Evolutionary conservation across 2,797 vertebrate species (phyloP), one percentile per base, ranked within the genome.

Genomic region (Gymnoscopelus microlampas): DNA sequence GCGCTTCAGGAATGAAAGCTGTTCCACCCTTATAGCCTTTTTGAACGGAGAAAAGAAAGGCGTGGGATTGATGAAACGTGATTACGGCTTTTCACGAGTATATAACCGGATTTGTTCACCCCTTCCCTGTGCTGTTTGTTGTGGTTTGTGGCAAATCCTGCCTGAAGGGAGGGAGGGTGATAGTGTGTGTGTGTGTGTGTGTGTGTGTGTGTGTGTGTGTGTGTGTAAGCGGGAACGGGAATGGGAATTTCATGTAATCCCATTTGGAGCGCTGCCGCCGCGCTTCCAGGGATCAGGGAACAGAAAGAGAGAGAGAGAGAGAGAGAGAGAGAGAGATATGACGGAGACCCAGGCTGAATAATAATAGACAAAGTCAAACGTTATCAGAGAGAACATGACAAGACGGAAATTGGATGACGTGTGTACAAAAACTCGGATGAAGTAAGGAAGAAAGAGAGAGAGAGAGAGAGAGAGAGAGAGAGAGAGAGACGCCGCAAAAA

Each of bases 181-280:
- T 1, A 8, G 39, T 8, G 39, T 39, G 39, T 8, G 39, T 39
- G 5, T 44, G 35, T 39, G 35, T 39, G 35, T 8, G 35, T 8
- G 35, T 39, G 35, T 39, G 35, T 39, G 35, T 39, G 35, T 8
- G 35, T 8, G 35, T 39, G 35, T 39, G 35, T 39, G 7, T 39
- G 35, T 5, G 56, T 57, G 64, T 50, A 44, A 65, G 66, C 66
- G 56, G 68, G 63, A 74, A 60, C 59, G 68, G 78, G 66, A 47
- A 23, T 54, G 83, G 82, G 86, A 90, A 89, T 87, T 83, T 80
- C 63, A 66, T 89, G 88, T 91, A 89, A 89, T 89, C 88, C 84
- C 73, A 82, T 89, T 88, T 86, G 77, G 82, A 79, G 73, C 69
- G 76, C 71, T 81, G 74, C 75, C 70, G 72, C 76, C 39, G 77